Conservation (phyloP, 2,113 vertebrate species). For the Noctilio leporinus region DNA sequence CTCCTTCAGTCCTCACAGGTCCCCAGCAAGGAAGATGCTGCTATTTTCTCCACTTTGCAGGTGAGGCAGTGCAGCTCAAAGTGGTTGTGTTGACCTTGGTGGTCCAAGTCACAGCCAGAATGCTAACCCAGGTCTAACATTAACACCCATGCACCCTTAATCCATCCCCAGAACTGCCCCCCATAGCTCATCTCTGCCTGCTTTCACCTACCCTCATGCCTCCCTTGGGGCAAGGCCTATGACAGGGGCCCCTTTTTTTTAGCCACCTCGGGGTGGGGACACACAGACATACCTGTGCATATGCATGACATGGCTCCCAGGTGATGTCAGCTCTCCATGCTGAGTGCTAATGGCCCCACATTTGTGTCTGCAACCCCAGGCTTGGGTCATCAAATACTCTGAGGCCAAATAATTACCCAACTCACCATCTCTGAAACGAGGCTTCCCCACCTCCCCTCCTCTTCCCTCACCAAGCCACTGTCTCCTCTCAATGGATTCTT, state of each 20-base stretch:
- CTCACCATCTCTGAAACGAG: background rate
- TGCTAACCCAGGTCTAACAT: background rate
- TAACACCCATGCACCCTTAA: background rate
- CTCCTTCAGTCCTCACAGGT: fast-evolving
- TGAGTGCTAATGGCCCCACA: fast-evolving
- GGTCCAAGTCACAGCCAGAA: background rate
- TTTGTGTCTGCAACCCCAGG: background rate
- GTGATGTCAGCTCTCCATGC: background rate
- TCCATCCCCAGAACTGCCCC: background rate
- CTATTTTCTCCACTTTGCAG: background rate
- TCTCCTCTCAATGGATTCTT: background rate
- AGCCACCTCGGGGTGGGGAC: background rate
- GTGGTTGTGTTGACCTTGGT: background rate
- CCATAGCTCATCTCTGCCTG: background rate
- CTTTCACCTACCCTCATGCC: background rate
- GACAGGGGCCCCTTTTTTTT: background rate
- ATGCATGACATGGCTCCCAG: fast-evolving
- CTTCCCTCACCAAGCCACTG: background rate
- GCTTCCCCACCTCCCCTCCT: too few relatives aligned
- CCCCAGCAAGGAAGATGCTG: fast-evolving
- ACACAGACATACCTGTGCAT: fast-evolving
- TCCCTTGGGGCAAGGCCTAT: background rate
- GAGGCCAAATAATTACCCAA: background rate
- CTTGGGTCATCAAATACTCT: background rate
- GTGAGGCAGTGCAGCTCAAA: fast-evolving